Conservation (phyloP, 2,888 invertebrate species). For the Perizoma affinitatum region DNA sequence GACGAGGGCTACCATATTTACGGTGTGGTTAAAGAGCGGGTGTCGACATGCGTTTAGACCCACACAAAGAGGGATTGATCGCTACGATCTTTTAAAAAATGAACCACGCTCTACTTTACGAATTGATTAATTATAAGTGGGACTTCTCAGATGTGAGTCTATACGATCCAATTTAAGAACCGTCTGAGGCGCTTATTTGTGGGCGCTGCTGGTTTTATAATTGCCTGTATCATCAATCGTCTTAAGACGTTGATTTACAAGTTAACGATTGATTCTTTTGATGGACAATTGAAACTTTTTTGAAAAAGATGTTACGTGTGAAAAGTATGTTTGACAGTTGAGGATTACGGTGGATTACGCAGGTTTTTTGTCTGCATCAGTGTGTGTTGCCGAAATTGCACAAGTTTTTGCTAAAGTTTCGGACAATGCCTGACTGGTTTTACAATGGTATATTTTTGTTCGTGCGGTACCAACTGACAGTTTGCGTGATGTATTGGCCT, state of each 20-base stretch:
- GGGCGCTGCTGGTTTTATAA: constrained; percentile 63
- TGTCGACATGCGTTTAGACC: constrained; percentile 71
- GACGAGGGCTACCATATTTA: constrained; percentile 70
- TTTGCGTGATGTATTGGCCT: constrained; percentile 81
- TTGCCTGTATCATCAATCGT: constrained; percentile 62
- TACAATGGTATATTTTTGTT: constrained; percentile 82
- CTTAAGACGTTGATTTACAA: constrained; percentile 56
- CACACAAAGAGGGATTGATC: constrained; percentile 80
- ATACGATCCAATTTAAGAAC: constrained; percentile 66
- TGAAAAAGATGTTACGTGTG: constrained; percentile 51
- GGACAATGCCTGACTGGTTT: constrained; percentile 70
- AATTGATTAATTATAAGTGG: constrained; percentile 80
- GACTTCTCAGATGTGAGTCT: constrained; percentile 55
- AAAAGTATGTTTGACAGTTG: constrained; percentile 48
- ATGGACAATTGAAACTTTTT: constrained; percentile 47
- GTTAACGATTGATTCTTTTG: constrained; percentile 45
- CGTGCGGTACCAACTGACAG: constrained; percentile 81
- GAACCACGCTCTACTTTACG: constrained; percentile 67
- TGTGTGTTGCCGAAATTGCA: constrained; percentile 75
- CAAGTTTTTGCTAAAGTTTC: constrained; percentile 79
- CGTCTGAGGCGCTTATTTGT: constrained; percentile 62
- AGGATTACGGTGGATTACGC: constrained; percentile 47
- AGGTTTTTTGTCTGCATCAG: constrained; percentile 54
- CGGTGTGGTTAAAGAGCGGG: constrained; percentile 54
- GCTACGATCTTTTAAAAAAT: constrained; percentile 70